Evolutionary conservation across 2,797 vertebrate species (phyloP), one percentile per base, ranked within the genome.

Genomic region (Buphagus erythrorhynchus): DNA sequence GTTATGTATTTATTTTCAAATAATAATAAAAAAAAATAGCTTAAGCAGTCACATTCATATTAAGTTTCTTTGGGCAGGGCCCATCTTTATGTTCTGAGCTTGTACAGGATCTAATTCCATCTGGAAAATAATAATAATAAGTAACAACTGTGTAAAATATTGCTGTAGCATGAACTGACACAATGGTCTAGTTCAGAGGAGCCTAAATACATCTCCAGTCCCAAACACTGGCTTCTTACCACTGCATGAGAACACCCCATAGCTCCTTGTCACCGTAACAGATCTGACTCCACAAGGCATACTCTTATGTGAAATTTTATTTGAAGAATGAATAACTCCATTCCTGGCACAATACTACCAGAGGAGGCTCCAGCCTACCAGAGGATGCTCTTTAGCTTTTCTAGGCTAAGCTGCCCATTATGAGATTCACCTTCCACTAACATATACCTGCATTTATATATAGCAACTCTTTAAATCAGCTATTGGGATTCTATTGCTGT

Each of bases 1-100:
- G 93, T 86, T 96, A 84, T 3, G 9, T 84, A 94, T 93, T 96
- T 97, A 74, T 83, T 95, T 96, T 96, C 68, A 91, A 91, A 90
- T 81, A 69, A 73, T 66, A 76, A 48, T 67, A 35, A 63, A 69
- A 58, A 84, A 84, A 82, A 16, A 67, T 3, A 54, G 55, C 69
- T 92, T 88, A 95, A 91, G 66, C 91, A 91, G 71, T 86, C 79
- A 78, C 67, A 96, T 95, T 33, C 93, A 73, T 86, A 93, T 91
- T 69, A 91, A 86, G 29, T 68, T 96, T 74, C 90, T 89, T 82
- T 91, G 84, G 89, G 86, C 81, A 91, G 72, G 79, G 59, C 58
- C 51, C 16, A 7, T 90, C 91, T 91, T 88, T 84, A 94, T 90
- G 82, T 91, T 95, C 79, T 45, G 51, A 46, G 76, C 76, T 84